phyloP scores from a whole-genome alignment of 2,888 invertebrate species.

The Hirtodrosophila cameraria region DNA sequence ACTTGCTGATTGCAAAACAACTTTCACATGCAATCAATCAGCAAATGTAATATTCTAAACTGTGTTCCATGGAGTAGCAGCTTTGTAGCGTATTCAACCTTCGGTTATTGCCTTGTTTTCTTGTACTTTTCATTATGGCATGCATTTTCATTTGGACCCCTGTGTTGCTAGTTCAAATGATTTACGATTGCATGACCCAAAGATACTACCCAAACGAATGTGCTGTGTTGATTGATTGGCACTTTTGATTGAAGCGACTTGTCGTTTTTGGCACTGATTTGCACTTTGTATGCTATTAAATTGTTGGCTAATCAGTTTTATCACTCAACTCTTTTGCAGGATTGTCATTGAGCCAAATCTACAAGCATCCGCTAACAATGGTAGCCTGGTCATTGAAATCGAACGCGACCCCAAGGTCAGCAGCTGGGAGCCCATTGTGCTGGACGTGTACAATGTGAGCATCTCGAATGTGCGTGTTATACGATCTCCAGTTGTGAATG shows the following conservation, averaged over 20 bases:
- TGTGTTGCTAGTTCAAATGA: slow-evolving; percentile 8
- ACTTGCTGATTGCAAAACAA: slow-evolving; percentile 2
- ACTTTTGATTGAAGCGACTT: slow-evolving; percentile 62
- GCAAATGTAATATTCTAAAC: too few species aligned
- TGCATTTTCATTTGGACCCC: slow-evolving; percentile 34
- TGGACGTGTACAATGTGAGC: slow-evolving; percentile 83
- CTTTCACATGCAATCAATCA: background rate
- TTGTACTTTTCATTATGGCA: slow-evolving; percentile 25
- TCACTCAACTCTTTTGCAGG: slow-evolving; percentile 59
- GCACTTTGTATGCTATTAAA: slow-evolving; percentile 29
- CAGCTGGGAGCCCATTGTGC: slow-evolving; percentile 81
- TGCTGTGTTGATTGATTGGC: slow-evolving; percentile 59
- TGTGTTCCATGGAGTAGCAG: too few species aligned
- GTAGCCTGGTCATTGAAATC: slow-evolving; percentile 81
- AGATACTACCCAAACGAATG: slow-evolving; percentile 38
- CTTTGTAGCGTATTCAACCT: slow-evolving; percentile 1
- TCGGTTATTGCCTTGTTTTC: background rate
- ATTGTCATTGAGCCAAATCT: slow-evolving; percentile 83
- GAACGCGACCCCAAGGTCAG: slow-evolving; percentile 75
- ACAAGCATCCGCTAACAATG: slow-evolving; percentile 79
- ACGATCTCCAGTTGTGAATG: slow-evolving; percentile 53
- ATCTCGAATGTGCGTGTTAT: slow-evolving; percentile 81
- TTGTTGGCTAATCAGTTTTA: slow-evolving; percentile 25
- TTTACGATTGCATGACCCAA: slow-evolving; percentile 33
- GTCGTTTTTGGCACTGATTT: slow-evolving; percentile 67